These are phyloP conservation scores for Lethrus apterus DNA, from an alignment of 1,140 invertebrate genomes.

Conservation along the genomic window DNA sequence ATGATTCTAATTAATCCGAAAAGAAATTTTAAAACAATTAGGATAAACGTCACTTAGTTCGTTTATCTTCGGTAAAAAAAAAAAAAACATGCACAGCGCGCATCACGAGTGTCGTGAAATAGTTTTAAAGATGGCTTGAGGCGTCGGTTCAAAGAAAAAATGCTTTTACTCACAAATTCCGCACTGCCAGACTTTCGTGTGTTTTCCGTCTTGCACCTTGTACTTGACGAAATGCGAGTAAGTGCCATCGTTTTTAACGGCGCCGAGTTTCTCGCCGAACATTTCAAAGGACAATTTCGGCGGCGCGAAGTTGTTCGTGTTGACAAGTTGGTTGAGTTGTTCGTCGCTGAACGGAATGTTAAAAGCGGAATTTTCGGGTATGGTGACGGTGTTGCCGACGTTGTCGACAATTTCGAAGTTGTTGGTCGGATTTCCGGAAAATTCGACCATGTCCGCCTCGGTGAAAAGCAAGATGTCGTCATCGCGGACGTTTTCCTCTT, in stretches of 20 bases:
- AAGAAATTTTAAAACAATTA: too few species aligned
- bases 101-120: too few species aligned
- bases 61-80: too few species aligned
- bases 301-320: constrained; percentile 9
- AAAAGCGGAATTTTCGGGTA: constrained; percentile 13
- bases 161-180: constrained; percentile 54
- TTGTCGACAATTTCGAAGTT: constrained; percentile 18
- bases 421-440: not conserved
- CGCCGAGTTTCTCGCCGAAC: not conserved
- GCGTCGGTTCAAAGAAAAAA: too few species aligned
- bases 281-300: not conserved
- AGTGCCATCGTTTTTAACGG: constrained; percentile 9
- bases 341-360: constrained; percentile 11
- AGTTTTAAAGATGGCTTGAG: too few species aligned
- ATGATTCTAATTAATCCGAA: too few species aligned
- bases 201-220: constrained; percentile 50
- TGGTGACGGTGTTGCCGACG: not conserved
- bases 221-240: constrained; percentile 50
- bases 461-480: constrained; percentile 20
- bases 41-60: too few species aligned
- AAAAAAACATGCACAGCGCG: too few species aligned
- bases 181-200: constrained; percentile 57
- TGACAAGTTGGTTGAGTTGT: constrained; percentile 14
- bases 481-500: constrained; percentile 20
- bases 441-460: constrained; percentile 16